A percentile compares a stretch with the other conserved stretches of the same genome.
Evolutionary conservation across 92 coral and sea anemone species (phyloP).

Genomic region (Zoanthus sociatus): DNA sequence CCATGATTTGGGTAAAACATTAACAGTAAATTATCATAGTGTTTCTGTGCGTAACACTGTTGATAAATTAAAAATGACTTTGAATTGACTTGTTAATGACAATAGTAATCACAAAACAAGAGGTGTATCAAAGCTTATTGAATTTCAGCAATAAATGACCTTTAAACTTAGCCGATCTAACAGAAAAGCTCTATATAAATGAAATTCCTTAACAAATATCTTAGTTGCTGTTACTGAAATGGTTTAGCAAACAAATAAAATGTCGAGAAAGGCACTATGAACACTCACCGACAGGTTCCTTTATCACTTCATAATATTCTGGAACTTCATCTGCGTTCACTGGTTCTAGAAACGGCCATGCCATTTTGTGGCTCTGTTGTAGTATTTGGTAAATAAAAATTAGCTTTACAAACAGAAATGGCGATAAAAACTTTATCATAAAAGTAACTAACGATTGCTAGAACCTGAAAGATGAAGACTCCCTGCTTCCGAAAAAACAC

Average conservation of each 20-base stretch:
- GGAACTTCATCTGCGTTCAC: conserved; percentile 92
- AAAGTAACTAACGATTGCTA: no score
- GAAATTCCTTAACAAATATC: not conserved
- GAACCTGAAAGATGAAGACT: no score
- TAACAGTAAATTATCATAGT: no score
- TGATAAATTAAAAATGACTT: no score
- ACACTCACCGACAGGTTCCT: conserved; percentile 94
- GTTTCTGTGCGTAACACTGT: no score
- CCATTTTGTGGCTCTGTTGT: conserved; percentile 96
- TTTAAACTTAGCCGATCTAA: no score
- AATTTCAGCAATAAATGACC: no score
- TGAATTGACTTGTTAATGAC: no score
- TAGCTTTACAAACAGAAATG: not conserved
- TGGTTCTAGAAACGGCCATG: conserved; percentile 98
- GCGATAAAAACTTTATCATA: no score
- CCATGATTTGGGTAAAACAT: no score
- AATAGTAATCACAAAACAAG: not conserved
- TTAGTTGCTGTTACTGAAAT: not conserved
- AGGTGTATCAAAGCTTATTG: no score
- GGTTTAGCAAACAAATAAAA: not conserved
- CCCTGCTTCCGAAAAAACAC: no score
- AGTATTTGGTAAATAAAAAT: not conserved
- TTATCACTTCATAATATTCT: conserved; percentile 85
- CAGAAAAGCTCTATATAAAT: not conserved
- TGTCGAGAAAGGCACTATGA: not conserved